These are phyloP conservation scores for Drosophila rubida DNA, from an alignment of 2,888 invertebrate species.

Conservation along the genomic window DNA sequence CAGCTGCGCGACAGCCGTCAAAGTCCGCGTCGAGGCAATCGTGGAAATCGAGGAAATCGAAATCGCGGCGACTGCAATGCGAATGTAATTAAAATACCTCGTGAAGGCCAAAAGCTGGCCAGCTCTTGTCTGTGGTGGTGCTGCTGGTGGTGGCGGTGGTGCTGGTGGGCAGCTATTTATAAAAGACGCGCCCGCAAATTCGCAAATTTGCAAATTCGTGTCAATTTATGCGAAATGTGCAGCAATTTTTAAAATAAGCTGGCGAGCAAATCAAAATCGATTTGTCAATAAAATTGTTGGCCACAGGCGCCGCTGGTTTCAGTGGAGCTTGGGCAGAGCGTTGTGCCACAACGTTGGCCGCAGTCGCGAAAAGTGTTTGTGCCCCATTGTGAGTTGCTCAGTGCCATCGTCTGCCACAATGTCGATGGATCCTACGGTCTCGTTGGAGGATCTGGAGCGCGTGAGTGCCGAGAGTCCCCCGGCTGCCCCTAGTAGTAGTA, in stretches of 20 bases:
- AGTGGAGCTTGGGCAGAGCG: conserved; percentile 79
- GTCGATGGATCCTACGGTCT: conserved; percentile 82
- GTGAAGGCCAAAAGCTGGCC: conserved; percentile 65
- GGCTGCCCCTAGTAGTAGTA: not conserved
- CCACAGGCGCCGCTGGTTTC: conserved; percentile 66
- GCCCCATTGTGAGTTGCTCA: conserved; percentile 7
- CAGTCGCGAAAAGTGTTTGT: conserved; percentile 31
- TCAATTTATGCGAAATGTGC: conserved; percentile 59
- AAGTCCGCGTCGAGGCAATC: conserved; percentile 40
- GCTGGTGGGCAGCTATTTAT: conserved; percentile 68
- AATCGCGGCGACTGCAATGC: conserved; percentile 43
- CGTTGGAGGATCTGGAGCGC: conserved; percentile 82
- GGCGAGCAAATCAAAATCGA: conserved; percentile 69
- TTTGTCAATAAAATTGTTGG: conserved; percentile 81
- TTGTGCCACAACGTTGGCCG: conserved; percentile 64
- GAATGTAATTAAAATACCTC: conserved; percentile 75
- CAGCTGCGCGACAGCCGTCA: conserved; percentile 75
- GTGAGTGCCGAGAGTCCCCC: conserved; percentile 60
- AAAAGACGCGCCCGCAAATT: conserved; percentile 47
- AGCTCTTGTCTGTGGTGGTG: conserved; percentile 29
- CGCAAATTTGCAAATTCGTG: conserved; percentile 62
- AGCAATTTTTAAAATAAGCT: conserved; percentile 34
- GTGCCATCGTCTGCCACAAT: conserved; percentile 50
- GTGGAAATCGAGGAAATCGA: conserved; percentile 25
- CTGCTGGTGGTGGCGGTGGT: conserved; percentile 20